These are phyloP conservation scores for Sardinella longiceps DNA, from an alignment of 2,797 vertebrate genomes.

Conservation along the genomic window DNA sequence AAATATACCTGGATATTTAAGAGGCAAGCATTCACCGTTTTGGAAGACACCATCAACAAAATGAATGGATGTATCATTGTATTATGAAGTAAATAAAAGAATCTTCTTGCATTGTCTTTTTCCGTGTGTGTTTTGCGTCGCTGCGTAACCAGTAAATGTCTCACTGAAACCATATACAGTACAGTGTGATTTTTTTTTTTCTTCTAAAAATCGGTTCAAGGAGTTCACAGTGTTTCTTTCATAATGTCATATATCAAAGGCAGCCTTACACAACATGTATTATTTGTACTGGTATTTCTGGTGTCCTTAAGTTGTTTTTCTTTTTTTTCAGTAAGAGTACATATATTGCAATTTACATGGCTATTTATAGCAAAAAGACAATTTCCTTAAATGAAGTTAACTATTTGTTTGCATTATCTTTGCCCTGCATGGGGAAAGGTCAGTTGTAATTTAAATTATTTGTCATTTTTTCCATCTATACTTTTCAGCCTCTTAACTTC, in stretches of 20 bases:
- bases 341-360: neutral
- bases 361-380: neutral
- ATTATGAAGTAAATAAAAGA: neutral
- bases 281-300: neutral
- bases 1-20: neutral
- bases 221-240: neutral
- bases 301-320: neutral
- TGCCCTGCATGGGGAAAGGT: neutral
- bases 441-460: neutral
- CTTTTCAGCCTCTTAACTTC: neutral
- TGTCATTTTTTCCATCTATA: neutral
- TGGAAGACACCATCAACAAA: neutral
- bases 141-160: neutral
- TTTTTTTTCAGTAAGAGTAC: neutral
- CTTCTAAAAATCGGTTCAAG: neutral
- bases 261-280: neutral
- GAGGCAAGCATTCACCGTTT: neutral
- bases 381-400: constrained; percentile 1
- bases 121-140: neutral
- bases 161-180: neutral
- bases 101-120: neutral
- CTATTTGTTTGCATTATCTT: neutral
- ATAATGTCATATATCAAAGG: neutral
- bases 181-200: no score
- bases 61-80: neutral